Evolutionary conservation across 2,797 vertebrate genomes (phyloP).

Genomic region (Triplophysa yarkandensis): DNA sequence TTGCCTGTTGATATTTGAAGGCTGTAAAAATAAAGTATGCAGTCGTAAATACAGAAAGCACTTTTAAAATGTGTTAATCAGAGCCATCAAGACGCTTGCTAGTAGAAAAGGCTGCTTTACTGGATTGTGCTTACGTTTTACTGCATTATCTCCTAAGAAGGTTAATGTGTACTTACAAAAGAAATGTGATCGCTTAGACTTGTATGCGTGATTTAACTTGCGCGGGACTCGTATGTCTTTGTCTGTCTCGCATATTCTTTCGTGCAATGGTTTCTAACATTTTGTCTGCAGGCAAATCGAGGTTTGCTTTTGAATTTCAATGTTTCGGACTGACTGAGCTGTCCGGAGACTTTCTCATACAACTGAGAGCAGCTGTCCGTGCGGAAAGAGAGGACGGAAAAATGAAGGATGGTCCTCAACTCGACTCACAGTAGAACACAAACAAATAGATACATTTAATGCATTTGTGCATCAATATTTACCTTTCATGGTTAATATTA

Average conservation of each 20-base stretch:
- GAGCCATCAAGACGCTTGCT: slow-evolving; percentile 49
- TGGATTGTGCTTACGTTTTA: slow-evolving; percentile 4
- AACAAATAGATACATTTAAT: background rate
- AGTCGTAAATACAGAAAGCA: slow-evolving; percentile 63
- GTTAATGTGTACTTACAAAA: background rate
- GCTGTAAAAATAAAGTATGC: slow-evolving; percentile 61
- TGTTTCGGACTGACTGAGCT: background rate
- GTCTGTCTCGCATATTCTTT: no score
- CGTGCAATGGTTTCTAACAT: no score
- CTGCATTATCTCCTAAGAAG: background rate
- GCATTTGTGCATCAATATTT: background rate
- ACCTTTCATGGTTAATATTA: no score
- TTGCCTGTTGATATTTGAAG: slow-evolving; percentile 60
- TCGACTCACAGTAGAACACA: background rate
- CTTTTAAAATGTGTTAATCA: slow-evolving; percentile 66
- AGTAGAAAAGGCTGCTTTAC: slow-evolving; percentile 31
- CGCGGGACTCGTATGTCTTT: background rate
- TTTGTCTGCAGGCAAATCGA: background rate
- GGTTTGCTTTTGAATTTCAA: background rate
- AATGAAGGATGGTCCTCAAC: background rate
- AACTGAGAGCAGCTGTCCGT: background rate
- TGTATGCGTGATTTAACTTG: background rate
- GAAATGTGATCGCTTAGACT: background rate
- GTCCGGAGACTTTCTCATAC: background rate
- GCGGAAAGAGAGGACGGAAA: background rate